Base-by-base conservation (phyloP, 2,797 vertebrate genomes). In the Borostomias antarcticus region DNA sequence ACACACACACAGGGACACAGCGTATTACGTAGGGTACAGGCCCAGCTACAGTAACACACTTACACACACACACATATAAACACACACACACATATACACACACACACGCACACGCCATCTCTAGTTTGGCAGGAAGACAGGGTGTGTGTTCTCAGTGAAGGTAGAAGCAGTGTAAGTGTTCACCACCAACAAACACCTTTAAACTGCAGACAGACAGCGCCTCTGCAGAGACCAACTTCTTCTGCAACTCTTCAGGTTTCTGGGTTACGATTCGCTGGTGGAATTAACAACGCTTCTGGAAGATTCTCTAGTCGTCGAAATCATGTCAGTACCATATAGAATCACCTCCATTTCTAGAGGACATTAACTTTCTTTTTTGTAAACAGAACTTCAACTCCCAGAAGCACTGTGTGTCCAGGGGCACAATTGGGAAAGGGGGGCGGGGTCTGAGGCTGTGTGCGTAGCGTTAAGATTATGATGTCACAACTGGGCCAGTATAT, bases 121-220 rank as follows among this genome's bases (percentile, higher is more conserved):
- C 81, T 80, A 88, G 85, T 80, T 86, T 87, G 88, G 88, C 89
- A 90, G 88, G 86, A 91, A 90, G 88, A 91, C 86, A 89, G 43
- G 86, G 83, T 86, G 85, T 63, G 75, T 73, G 70, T 73, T 84
- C 80, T 82, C 76, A 78, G 43, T 73, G 79, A 77, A 87, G 89
- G 88, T 86, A 76, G 47, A 3, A 21, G 70, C 80, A 85, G 79
- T 80, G 43, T 32, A 40, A 25, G 13, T 60, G 78, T 48, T 28
- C 64, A 63, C 76, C 61, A 48, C 63, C 75, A 73, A 65, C 60
- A 74, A 59, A 67, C 23, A 2, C 3, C 58, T 28, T 50, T 50
- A 23, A n/a, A 35, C 43, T 15, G 28, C 50, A n/a, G n/a, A 26
- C 69, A 66, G 30, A 32, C 0, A 17, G 29, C 4, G 30, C 15